Evolutionary conservation across 2,888 invertebrate species (phyloP).

Genomic region (Drosophila neotestacea): DNA sequence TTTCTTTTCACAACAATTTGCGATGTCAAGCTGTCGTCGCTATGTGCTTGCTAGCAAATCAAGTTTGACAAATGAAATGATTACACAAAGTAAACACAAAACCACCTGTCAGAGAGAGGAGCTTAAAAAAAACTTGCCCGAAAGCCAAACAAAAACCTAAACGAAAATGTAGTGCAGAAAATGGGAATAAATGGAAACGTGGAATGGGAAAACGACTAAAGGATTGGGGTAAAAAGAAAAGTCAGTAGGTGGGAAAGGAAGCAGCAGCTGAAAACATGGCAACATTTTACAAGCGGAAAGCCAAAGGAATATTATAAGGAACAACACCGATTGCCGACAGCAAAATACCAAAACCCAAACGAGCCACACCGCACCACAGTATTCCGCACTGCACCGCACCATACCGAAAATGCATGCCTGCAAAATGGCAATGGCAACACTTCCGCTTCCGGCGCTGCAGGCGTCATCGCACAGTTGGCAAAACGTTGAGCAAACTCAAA

Average conservation of each 20-base stretch:
- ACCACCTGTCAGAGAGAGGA: slow-evolving; percentile 72
- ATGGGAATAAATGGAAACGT: slow-evolving; percentile 3
- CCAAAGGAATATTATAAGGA: slow-evolving; percentile 75
- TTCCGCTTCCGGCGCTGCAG: slow-evolving; percentile 78
- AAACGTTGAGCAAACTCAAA: slow-evolving; percentile 77
- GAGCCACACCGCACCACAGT: slow-evolving; percentile 20
- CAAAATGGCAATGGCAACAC: slow-evolving; percentile 80
- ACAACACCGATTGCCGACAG: slow-evolving; percentile 32
- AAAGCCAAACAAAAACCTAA: slow-evolving; percentile 37
- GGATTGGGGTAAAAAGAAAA: slow-evolving; percentile 1
- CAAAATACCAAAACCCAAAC: slow-evolving; percentile 54
- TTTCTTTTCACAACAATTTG: slow-evolving; percentile 37
- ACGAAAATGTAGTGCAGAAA: slow-evolving; percentile 9
- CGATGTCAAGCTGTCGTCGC: slow-evolving; percentile 63
- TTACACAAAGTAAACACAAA: slow-evolving; percentile 78
- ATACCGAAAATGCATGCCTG: slow-evolving; percentile 67
- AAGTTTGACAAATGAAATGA: slow-evolving; percentile 79
- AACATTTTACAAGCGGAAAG: slow-evolving; percentile 75
- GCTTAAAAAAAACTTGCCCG: slow-evolving; percentile 43
- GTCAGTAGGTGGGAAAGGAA: slow-evolving; percentile 10
- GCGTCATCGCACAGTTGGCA: slow-evolving; percentile 72
- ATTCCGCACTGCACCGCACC: slow-evolving; percentile 23
- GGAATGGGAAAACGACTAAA: not conserved
- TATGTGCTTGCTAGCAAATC: slow-evolving; percentile 59
- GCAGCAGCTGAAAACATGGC: slow-evolving; percentile 49